Conservation (phyloP, 2,888 invertebrate genomes). For the Protophormia terraenovae region DNA sequence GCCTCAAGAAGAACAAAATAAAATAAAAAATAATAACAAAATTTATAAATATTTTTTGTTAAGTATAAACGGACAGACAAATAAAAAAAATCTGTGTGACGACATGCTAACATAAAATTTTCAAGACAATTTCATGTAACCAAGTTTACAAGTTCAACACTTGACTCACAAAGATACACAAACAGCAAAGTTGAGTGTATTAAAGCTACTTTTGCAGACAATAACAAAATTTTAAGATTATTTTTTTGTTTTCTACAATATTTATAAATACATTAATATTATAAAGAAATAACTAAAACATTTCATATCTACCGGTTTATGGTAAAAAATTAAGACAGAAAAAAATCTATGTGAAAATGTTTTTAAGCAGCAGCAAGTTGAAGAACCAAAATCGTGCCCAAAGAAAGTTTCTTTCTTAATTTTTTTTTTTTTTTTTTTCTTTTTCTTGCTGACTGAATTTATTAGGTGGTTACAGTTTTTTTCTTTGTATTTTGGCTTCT, state of each 20-base stretch:
- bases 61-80: not conserved
- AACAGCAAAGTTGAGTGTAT: not conserved
- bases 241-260: not conserved
- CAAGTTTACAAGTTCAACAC: conserved; percentile 58
- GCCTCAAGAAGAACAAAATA: not conserved
- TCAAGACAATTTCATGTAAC: conserved; percentile 48
- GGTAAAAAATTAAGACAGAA: conserved; percentile 6
- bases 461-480: conserved; percentile 57
- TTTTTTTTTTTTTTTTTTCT: not conserved
- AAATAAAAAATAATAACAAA: conserved; percentile 5
- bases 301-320: conserved; percentile 49
- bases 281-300: conserved; percentile 49
- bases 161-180: conserved; percentile 28
- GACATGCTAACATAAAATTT: conserved; percentile 33
- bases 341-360: conserved; percentile 53
- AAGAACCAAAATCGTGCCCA: conserved; percentile 57
- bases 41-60: not conserved
- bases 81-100: conserved; percentile 24
- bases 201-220: not conserved
- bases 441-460: conserved; percentile 32
- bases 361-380: conserved; percentile 2
- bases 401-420: conserved; percentile 55
- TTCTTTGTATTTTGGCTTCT: conserved; percentile 10
- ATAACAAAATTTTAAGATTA: not conserved
- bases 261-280: conserved; percentile 53